These are phyloP conservation scores for Halcyon badia DNA, from an alignment of 2,797 vertebrate genomes.

Conservation along the genomic window DNA sequence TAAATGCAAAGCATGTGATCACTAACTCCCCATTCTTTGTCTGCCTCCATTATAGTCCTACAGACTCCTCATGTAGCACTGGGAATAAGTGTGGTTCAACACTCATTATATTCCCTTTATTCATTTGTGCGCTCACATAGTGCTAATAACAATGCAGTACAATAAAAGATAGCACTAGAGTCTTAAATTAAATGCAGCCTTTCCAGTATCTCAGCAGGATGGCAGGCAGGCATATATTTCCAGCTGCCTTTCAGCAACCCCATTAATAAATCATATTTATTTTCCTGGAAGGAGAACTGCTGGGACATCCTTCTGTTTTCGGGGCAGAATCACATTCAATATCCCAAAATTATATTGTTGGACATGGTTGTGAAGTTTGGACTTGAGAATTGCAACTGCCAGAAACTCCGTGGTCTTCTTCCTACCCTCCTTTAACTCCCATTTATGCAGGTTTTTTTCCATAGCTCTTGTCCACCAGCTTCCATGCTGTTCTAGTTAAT, in stretches of 20 bases:
- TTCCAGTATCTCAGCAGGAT: slow-evolving; percentile 67
- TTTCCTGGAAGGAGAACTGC: slow-evolving; percentile 59
- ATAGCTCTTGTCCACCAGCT: background rate
- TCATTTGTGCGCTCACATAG: slow-evolving; percentile 43
- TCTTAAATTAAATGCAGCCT: slow-evolving; percentile 53
- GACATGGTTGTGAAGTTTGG: slow-evolving; percentile 22
- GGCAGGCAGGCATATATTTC: slow-evolving; percentile 59
- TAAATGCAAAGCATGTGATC: slow-evolving; percentile 25
- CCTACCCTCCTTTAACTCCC: background rate
- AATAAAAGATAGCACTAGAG: slow-evolving; percentile 56
- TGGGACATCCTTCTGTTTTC: slow-evolving; percentile 67
- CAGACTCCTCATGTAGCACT: slow-evolving; percentile 35
- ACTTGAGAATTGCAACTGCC: slow-evolving; percentile 8
- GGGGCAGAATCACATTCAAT: slow-evolving; percentile 38
- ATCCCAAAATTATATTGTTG: slow-evolving; percentile 51
- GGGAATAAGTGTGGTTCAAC: slow-evolving; percentile 58
- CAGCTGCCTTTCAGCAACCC: slow-evolving; percentile 67
- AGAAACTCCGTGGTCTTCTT: background rate
- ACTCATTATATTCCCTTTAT: slow-evolving; percentile 60
- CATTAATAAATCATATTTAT: slow-evolving; percentile 59
- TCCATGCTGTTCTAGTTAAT: background rate
- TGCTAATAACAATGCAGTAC: slow-evolving; percentile 62
- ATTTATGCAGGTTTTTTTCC: background rate
- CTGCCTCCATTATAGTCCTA: background rate
- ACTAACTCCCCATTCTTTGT: slow-evolving; percentile 13